Percentiles rank a stretch among this genome's conserved stretches.
phyloP scores from a whole-genome alignment of 2,113 vertebrate genomes.

The Casuarius casuarius region DNA sequence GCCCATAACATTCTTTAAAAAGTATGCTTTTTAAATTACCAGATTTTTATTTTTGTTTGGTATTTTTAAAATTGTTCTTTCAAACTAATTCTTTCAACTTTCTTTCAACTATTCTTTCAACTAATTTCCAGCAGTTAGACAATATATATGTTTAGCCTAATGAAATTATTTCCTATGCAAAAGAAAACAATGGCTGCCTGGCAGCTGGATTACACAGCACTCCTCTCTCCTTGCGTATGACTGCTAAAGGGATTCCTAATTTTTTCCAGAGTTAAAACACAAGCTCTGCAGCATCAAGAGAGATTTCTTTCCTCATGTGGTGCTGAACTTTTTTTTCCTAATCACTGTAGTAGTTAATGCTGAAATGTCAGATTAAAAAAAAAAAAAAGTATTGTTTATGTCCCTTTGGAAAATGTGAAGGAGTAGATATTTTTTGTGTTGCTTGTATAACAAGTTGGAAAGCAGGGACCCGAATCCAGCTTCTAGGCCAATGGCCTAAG shows the following conservation, averaged over 20 bases:
- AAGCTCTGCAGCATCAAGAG: background rate
- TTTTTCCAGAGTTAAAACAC: background rate
- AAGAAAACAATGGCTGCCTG: slow-evolving; percentile 1
- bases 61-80: background rate
- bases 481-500: background rate
- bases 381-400: background rate
- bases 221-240: accelerated
- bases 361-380: background rate
- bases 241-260: background rate
- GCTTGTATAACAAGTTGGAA: background rate
- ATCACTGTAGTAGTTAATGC: background rate
- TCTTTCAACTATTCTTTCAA: background rate
- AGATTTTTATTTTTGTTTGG: background rate
- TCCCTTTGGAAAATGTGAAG: background rate
- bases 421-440: background rate
- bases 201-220: background rate
- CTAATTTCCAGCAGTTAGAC: background rate
- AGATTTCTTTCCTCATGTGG: background rate
- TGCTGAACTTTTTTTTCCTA: background rate
- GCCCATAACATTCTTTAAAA: background rate
- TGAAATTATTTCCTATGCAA: background rate
- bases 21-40: background rate
- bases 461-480: background rate
- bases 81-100: background rate
- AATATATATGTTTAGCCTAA: background rate